Base-by-base conservation (phyloP, 2,113 vertebrate genomes). In the Xiphias gladius region DNA sequence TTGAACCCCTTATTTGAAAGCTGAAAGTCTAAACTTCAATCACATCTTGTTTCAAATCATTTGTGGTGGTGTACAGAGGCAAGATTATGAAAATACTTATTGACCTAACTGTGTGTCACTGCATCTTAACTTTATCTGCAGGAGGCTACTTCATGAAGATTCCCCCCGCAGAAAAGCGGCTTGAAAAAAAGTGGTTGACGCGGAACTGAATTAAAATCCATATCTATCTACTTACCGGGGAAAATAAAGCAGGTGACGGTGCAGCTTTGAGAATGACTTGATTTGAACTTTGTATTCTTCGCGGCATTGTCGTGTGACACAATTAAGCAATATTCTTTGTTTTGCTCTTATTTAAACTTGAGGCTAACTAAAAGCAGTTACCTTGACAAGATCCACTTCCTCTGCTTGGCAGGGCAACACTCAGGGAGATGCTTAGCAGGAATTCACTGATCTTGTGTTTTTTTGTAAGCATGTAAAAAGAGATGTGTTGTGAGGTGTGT, bases 61-160 rank as follows among this genome's bases (percentile, higher is more conserved):
- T n/a, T n/a, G n/a, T n/a, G n/a, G n/a, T n/a, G n/a, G n/a, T n/a
- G n/a, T n/a, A n/a, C n/a, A n/a, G n/a, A n/a, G n/a, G n/a, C n/a
- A n/a, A n/a, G n/a, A n/a, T n/a, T n/a, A n/a, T n/a, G n/a, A 35
- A 35, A 6, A 35, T 35, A 35, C 32, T 35, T 35, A 35, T 35
- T 3, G 32, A 4, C 32, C 32, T 6, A 35, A 35, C 52, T 32
- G 50, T 35, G 16, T 54, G 66, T 69, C 48, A 32, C 48, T 1
- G 48, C 6, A 6, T 46, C 66, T 69, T 69, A 22, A 54, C 66
- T 69, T 69, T 68, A 68, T 68, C 66, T 69, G 10, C 28, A 54
- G 46, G 26, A 68, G 26, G 43, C 65, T 50, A 5, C 71, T 74
- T 62, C 72, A 74, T 50, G 43, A 74, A 50, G 65, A 22, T 68